A percentile compares a stretch with the other conserved stretches of the same genome.
Conservation (phyloP, 1,140 invertebrate genomes). For the Micrasema longulum region DNA sequence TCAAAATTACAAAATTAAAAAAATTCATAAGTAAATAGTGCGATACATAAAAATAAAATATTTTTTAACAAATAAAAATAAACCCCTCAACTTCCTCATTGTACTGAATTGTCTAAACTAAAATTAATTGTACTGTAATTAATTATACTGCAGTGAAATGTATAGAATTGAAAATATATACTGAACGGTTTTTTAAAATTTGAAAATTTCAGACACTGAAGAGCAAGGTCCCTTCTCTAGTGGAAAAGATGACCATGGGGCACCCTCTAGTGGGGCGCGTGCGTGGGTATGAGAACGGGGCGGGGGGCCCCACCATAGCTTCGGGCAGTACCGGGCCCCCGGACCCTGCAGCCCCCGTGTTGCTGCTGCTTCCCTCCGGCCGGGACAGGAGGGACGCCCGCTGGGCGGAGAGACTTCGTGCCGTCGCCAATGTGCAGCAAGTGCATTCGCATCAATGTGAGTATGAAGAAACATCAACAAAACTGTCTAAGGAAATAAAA, state of each 20-base stretch:
- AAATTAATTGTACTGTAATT: too few relatives aligned
- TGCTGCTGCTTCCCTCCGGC: conserved; percentile 48
- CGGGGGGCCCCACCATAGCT: conserved; percentile 48
- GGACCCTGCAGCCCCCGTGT: conserved; percentile 44
- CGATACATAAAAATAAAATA: too few relatives aligned
- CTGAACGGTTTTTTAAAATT: too few relatives aligned
- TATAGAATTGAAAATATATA: too few relatives aligned
- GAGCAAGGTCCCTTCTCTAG: conserved; percentile 48
- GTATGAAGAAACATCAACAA: not conserved
- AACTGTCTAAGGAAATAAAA: too few relatives aligned
- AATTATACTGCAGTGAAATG: too few relatives aligned
- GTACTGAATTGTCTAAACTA: too few relatives aligned
- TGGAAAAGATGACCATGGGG: conserved; percentile 51
- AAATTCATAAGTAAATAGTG: too few relatives aligned
- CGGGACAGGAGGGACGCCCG: conserved; percentile 48
- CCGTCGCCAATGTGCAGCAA: conserved; percentile 50
- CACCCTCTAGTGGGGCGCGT: conserved; percentile 51
- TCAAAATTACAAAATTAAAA: too few relatives aligned
- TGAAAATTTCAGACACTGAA: conserved; percentile 49
- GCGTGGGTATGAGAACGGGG: conserved; percentile 50
- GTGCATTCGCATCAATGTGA: conserved; percentile 53
- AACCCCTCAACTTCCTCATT: too few relatives aligned
- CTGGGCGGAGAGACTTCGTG: conserved; percentile 51
- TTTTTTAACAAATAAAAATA: too few relatives aligned
- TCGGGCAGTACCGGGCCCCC: conserved; percentile 38